These are phyloP conservation scores for Carcharodon carcharias DNA, from an alignment of 2,797 vertebrate species.

Conservation along the genomic window DNA sequence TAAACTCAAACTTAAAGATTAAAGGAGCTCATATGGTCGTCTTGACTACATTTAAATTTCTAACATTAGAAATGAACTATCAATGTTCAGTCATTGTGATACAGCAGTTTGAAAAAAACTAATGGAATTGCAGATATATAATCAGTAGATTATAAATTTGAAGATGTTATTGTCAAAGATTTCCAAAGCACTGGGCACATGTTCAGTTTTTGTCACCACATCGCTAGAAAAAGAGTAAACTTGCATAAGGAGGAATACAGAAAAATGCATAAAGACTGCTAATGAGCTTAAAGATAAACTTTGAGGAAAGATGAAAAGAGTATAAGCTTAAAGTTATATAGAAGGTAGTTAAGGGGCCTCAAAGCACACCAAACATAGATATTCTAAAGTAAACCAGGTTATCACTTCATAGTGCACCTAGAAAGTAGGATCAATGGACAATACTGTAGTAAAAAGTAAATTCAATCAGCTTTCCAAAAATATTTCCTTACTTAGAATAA, in stretches of 20 bases:
- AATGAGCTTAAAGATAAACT: not conserved
- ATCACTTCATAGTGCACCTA: not conserved
- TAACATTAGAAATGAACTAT: not conserved
- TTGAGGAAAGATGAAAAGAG: not conserved
- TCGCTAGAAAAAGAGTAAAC: not conserved
- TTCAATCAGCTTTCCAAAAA: not conserved
- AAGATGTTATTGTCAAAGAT: not conserved
- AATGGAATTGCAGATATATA: not conserved
- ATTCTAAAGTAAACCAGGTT: not conserved
- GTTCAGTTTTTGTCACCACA: not conserved
- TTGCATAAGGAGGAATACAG: not conserved
- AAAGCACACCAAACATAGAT: not conserved
- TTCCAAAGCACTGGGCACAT: not conserved
- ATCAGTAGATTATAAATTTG: not conserved
- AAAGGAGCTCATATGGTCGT: not conserved
- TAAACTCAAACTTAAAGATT: not conserved
- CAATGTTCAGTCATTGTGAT: not conserved
- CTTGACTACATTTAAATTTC: not conserved
- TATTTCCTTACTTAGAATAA: not conserved
- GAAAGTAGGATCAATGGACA: not conserved
- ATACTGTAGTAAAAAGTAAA: not conserved
- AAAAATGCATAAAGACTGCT: not conserved
- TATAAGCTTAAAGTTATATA: not conserved
- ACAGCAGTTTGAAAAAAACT: not conserved
- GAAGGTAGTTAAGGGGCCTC: not conserved